Evolutionary conservation across 2,888 invertebrate genomes (phyloP).

Genomic region (Heteropelma amictum): DNA sequence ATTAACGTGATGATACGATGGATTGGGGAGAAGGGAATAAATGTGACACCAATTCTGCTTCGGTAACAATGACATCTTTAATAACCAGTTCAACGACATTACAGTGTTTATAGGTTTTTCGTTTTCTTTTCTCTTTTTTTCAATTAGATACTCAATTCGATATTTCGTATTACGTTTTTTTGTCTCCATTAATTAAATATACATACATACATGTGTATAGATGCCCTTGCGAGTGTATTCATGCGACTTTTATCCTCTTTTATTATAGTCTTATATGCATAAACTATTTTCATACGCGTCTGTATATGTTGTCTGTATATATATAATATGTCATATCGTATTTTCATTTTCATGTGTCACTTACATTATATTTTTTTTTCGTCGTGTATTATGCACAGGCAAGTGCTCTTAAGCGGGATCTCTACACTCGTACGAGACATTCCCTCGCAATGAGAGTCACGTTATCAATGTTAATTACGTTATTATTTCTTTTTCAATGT

Average conservation of each 20-base stretch:
- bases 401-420: slow-evolving; percentile 46
- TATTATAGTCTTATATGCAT: slow-evolving; percentile 37
- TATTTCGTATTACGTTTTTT: slow-evolving; percentile 65
- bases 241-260: slow-evolving; percentile 45
- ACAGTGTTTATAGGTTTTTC: slow-evolving; percentile 58
- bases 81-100: slow-evolving; percentile 76
- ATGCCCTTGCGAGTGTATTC: slow-evolving; percentile 54
- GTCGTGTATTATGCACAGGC: slow-evolving; percentile 50
- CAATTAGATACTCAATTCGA: slow-evolving; percentile 70
- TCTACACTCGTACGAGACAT: slow-evolving; percentile 48
- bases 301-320: slow-evolving; percentile 21
- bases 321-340: slow-evolving; percentile 42
- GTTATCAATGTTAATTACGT: slow-evolving; percentile 48
- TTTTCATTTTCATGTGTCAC: slow-evolving; percentile 17
- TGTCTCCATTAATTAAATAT: slow-evolving; percentile 72
- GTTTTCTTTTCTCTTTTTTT: slow-evolving; percentile 56
- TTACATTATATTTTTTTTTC: slow-evolving; percentile 21
- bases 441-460: slow-evolving; percentile 35
- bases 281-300: slow-evolving; percentile 40
- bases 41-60: slow-evolving; percentile 66
- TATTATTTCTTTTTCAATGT: slow-evolving; percentile 32
- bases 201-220: slow-evolving; percentile 73
- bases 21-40: slow-evolving; percentile 30
- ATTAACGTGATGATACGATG: background rate
- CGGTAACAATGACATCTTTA: slow-evolving; percentile 78